A percentile compares a stretch with the other conserved stretches of the same genome.
phyloP scores from a whole-genome alignment of 1,140 invertebrate species.

The Leguminivora glycinivorella region DNA sequence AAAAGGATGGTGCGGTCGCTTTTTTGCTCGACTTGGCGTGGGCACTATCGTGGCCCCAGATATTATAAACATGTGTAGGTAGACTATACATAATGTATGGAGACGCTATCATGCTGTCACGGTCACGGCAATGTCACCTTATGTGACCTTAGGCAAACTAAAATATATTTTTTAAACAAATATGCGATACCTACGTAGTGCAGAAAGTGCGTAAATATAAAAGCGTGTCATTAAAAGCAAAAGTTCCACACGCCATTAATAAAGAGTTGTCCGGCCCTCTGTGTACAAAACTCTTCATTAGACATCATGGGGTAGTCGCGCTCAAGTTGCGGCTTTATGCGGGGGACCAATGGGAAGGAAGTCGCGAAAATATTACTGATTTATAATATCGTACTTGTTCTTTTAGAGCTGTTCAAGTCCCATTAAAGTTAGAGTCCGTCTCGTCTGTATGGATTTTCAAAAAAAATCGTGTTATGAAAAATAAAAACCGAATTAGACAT shows the following conservation, averaged over 20 bases:
- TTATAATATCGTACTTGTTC: not conserved
- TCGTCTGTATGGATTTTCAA: too few relatives aligned
- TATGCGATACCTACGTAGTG: not conserved
- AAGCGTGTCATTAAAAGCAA: constrained; percentile 31
- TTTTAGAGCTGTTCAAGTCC: too few relatives aligned
- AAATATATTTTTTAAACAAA: not conserved
- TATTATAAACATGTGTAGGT: too few relatives aligned
- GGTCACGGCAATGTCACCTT: not conserved
- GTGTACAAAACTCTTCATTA: constrained; percentile 74
- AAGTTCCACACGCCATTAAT: constrained; percentile 53
- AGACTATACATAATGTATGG: too few relatives aligned
- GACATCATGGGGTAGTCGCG: constrained; percentile 67
- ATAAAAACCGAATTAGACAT: too few relatives aligned
- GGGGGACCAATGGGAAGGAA: constrained; percentile 18
- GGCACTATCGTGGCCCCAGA: too few relatives aligned
- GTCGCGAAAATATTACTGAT: constrained; percentile 18
- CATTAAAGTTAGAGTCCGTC: too few relatives aligned
- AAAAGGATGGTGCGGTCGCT: too few relatives aligned
- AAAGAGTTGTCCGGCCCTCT: constrained; percentile 58
- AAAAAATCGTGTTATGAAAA: too few relatives aligned
- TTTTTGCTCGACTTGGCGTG: too few relatives aligned
- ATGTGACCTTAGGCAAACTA: not conserved
- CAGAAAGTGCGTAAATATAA: not conserved
- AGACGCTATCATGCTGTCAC: too few relatives aligned
- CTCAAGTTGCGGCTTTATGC: constrained; percentile 54